Conservation (phyloP, 2,113 vertebrate species). For the Rhineura floridana region DNA sequence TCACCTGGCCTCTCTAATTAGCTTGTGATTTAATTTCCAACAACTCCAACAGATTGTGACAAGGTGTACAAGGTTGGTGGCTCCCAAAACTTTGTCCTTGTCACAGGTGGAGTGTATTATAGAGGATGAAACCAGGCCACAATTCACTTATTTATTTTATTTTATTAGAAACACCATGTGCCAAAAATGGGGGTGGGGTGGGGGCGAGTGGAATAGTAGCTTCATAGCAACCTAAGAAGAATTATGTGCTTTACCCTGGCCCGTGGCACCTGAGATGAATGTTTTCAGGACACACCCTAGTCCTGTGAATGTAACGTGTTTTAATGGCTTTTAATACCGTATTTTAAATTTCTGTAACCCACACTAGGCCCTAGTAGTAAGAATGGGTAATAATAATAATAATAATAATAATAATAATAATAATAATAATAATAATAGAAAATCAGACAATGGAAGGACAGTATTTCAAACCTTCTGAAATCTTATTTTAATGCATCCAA, state of each 20-base stretch:
- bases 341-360: no score
- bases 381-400: no score
- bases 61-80: neutral
- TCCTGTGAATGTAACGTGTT: no score
- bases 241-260: neutral
- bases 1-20: slow-evolving; percentile 16
- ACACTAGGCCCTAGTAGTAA: no score
- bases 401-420: no score
- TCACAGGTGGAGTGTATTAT: neutral
- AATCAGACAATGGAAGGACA: neutral
- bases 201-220: neutral
- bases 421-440: slow-evolving; percentile 9
- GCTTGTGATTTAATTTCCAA: neutral
- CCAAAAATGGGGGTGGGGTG: neutral
- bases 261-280: no score
- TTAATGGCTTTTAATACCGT: no score
- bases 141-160: slow-evolving; percentile 9
- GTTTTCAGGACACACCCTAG: no score
- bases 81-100: neutral
- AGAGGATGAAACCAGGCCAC: neutral
- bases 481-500: neutral
- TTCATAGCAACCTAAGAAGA: neutral
- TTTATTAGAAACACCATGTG: slow-evolving; percentile 20
- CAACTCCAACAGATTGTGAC: slow-evolving; percentile 3
- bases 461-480: neutral